Evolutionary conservation across 2,113 vertebrate genomes (phyloP), one percentile per base, ranked within the genome.

Genomic region (Stegastes partitus): DNA sequence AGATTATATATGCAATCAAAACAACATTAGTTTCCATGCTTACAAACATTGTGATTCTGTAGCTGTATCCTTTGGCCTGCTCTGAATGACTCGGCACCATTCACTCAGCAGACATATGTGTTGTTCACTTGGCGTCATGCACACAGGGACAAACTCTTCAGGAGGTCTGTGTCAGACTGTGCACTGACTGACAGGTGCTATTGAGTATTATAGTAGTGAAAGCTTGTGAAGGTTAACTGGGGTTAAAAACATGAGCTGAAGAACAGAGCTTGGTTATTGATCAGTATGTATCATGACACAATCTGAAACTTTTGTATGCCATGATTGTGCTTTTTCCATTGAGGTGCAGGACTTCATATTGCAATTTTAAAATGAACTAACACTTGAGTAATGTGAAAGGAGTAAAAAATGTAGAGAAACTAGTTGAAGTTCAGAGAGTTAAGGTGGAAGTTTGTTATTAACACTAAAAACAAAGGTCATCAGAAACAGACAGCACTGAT

Each of bases 181-280:
- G 65, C 64, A 65, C 59, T 87, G 91, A 91, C 39, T 91, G 92
- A 85, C 91, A 87, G 87, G 64, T 90, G 90, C 77, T 88, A 28
- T 85, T 84, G 82, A 81, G 67, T n/a, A n/a, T 51, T 44, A 21
- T 59, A 71, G 28, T 42, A 51, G 44, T 81, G 72, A 73, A 90
- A 85, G 85, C 84, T 84, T 83, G 12, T 62, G 0, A 54, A 82
- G 88, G 91, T 93, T 90, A 91, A 92, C 81, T 71, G 85, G 84
- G 90, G 87, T 91, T 89, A 90, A 87, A 89, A 85, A 72, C 71
- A 1, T 4, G 6, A 42, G 54, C 62, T 26, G 26, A 58, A 19
- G 39, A 77, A 59, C 49, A 56, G 51, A 74, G 49, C 53, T 28
- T 14, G 11, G 26, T 70, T 31, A 72, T 57, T 50, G 39, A 53